A percentile compares a stretch with the other conserved stretches of the same genome.
Evolutionary conservation across 2,888 invertebrate genomes (phyloP).

Genomic region (Drosophila mercatorum): DNA sequence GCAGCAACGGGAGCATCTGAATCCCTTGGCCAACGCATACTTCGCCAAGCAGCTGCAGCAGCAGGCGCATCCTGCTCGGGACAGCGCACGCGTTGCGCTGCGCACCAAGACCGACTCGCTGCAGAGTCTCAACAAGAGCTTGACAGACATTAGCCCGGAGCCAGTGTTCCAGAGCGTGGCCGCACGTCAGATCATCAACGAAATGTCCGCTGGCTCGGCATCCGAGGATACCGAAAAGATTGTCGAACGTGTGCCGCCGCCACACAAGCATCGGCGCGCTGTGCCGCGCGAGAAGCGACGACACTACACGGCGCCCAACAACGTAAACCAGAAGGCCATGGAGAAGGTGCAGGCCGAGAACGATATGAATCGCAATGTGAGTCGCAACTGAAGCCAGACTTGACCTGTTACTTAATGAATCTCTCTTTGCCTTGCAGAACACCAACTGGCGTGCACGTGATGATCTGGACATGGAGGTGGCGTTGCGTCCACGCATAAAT

Average conservation of each 20-base stretch:
- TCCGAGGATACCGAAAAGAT: slow-evolving; percentile 84
- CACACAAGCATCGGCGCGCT: slow-evolving; percentile 88
- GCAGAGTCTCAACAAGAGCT: slow-evolving; percentile 84
- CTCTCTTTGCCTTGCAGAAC: slow-evolving; percentile 70
- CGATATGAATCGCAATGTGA: slow-evolving; percentile 85
- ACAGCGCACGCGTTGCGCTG: slow-evolving; percentile 76
- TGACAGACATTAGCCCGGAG: slow-evolving; percentile 89
- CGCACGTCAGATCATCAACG: slow-evolving; percentile 93
- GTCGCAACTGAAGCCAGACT: slow-evolving; percentile 7
- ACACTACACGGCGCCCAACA: slow-evolving; percentile 94
- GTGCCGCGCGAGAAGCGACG: slow-evolving; percentile 93
- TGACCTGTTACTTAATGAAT: neutral
- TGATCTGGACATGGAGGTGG: slow-evolving; percentile 94
- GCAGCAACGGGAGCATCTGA: slow-evolving; percentile 71
- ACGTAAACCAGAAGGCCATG: slow-evolving; percentile 87
- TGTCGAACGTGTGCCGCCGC: slow-evolving; percentile 85
- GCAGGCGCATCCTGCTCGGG: slow-evolving; percentile 68
- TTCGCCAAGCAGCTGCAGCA: slow-evolving; percentile 82
- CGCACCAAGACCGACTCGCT: slow-evolving; percentile 84
- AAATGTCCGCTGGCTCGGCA: slow-evolving; percentile 87
- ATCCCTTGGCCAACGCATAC: slow-evolving; percentile 81
- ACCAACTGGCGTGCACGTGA: slow-evolving; percentile 89
- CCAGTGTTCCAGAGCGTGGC: slow-evolving; percentile 93
- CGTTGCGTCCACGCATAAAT: slow-evolving; percentile 90
- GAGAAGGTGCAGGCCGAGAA: slow-evolving; percentile 86